phyloP scores from a whole-genome alignment of 64 coral and sea anemone species.

The Stichodactyla mertensii region DNA sequence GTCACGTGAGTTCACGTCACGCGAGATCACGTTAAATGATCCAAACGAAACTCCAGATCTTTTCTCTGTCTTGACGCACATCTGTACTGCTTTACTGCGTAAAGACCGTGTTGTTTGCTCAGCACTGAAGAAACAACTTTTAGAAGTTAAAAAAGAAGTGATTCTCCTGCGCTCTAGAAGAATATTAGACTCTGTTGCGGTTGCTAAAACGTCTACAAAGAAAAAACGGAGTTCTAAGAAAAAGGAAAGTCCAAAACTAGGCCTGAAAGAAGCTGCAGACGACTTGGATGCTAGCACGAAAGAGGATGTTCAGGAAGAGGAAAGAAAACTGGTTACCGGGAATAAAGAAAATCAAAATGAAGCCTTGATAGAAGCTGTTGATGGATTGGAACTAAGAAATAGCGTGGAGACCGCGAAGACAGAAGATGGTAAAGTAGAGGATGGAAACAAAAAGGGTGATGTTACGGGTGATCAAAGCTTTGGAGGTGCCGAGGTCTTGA shows the following conservation, averaged over 20 bases:
- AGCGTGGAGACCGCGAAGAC: too few species aligned
- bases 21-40: neutral
- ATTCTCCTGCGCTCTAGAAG: slow-evolving; percentile 19
- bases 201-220: neutral
- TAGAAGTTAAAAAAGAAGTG: slow-evolving; percentile 24
- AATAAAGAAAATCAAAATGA: neutral
- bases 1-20: neutral
- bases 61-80: neutral
- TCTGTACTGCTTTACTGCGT: neutral
- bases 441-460: neutral
- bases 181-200: slow-evolving; percentile 10
- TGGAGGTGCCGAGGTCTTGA: neutral
- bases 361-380: neutral
- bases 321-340: neutral
- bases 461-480: neutral
- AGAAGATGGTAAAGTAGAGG: neutral
- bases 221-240: neutral
- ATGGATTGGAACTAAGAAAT: neutral
- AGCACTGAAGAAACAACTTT: slow-evolving; percentile 1
- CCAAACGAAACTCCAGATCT: neutral
- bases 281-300: neutral
- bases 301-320: neutral
- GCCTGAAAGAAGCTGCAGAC: neutral
- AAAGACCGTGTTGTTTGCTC: neutral
- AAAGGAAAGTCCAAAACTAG: neutral